These are phyloP conservation scores for Galleria mellonella DNA, from an alignment of 1,140 invertebrate species.

Conservation along the genomic window DNA sequence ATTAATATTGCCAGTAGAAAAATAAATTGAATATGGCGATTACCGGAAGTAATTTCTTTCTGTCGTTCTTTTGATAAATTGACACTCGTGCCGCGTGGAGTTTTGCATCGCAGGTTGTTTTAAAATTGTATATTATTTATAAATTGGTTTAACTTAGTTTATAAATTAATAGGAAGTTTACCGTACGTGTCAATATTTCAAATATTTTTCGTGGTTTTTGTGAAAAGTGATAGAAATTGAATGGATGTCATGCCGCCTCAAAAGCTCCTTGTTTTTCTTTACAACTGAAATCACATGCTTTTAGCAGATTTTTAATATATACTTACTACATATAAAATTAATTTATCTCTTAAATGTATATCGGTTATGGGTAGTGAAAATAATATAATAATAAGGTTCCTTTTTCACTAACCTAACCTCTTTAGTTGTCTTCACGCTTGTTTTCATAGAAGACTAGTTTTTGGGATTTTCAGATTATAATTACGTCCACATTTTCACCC, in stretches of 20 bases:
- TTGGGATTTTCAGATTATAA: too few relatives aligned
- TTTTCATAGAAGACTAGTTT: too few relatives aligned
- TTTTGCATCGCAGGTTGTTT: slow-evolving; percentile 68
- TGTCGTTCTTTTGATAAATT: slow-evolving; percentile 69
- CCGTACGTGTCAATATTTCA: slow-evolving; percentile 23
- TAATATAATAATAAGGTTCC: too few relatives aligned
- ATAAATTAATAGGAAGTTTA: slow-evolving; percentile 16
- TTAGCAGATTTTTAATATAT: too few relatives aligned
- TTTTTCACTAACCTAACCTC: too few relatives aligned
- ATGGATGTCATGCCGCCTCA: slow-evolving; percentile 27
- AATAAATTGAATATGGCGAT: slow-evolving; percentile 38
- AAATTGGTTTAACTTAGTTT: slow-evolving; percentile 24
- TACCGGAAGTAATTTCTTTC: slow-evolving; percentile 53
- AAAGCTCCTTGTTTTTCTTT: slow-evolving; percentile 5
- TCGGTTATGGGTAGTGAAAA: background rate
- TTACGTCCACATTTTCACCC: too few relatives aligned
- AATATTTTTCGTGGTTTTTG: slow-evolving; percentile 18
- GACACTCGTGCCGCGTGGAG: slow-evolving; percentile 74
- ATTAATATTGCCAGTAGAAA: slow-evolving; percentile 34
- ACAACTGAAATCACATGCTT: background rate
- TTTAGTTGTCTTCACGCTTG: too few relatives aligned
- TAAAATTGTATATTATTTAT: slow-evolving; percentile 38
- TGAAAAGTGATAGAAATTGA: slow-evolving; percentile 25
- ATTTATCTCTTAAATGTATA: too few relatives aligned
- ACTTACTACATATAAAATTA: too few relatives aligned